phyloP scores from a whole-genome alignment of 2,888 invertebrate genomes.

The Dynastes tityus region DNA sequence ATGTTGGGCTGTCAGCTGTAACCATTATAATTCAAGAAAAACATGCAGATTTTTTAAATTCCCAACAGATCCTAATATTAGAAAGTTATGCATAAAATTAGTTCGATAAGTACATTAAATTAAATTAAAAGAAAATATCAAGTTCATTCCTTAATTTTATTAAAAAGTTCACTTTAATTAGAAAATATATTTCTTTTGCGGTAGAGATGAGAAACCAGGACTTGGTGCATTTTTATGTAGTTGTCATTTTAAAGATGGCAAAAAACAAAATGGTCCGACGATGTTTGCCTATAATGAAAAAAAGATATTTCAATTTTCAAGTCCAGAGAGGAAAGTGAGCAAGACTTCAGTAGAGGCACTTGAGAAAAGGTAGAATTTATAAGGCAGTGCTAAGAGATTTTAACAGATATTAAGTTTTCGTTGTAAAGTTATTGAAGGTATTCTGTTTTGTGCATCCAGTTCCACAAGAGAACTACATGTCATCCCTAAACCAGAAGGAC shows the following conservation, averaged over 20 bases:
- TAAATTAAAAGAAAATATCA: background rate
- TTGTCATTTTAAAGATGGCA: background rate
- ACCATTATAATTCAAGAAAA: background rate
- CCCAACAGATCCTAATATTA: background rate
- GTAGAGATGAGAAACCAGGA: background rate
- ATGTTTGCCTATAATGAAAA: background rate
- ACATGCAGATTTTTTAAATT: background rate
- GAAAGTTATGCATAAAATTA: background rate
- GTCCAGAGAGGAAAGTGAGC: background rate
- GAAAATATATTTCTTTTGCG: background rate
- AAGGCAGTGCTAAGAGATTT: background rate
- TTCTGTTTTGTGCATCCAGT: background rate
- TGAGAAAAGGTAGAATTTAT: background rate
- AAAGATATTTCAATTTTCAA: background rate
- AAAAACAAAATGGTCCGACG: background rate
- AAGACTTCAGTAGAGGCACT: background rate
- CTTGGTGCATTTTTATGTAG: background rate
- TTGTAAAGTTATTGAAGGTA: background rate
- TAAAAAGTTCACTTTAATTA: too few species aligned
- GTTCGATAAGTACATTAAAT: background rate
- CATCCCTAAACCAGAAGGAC: background rate
- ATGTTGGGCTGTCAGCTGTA: background rate
- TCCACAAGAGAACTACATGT: background rate
- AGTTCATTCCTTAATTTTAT: background rate
- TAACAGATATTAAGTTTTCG: background rate